Conservation (phyloP, 2,113 vertebrate genomes). For the Hucho hucho region DNA sequence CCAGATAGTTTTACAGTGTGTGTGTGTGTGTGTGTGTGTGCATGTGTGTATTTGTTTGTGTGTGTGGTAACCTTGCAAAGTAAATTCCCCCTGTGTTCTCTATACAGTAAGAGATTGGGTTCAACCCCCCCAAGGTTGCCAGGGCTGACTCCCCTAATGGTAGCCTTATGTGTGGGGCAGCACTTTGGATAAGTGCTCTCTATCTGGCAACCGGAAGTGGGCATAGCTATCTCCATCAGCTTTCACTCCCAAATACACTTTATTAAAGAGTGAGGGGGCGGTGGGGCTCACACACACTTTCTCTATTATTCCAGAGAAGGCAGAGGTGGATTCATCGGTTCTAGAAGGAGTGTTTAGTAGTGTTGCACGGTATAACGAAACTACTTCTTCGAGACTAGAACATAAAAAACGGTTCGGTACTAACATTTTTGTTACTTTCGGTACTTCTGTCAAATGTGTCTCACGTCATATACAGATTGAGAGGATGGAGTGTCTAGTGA, state of each 20-base stretch:
- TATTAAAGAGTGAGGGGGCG: constrained; percentile 17
- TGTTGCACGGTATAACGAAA: too few species aligned
- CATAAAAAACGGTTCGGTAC: too few species aligned
- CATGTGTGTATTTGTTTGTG: background rate
- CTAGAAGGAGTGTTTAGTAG: too few species aligned
- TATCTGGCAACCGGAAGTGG: constrained; percentile 20
- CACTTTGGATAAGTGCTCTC: constrained; percentile 47
- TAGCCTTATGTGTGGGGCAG: constrained; percentile 6
- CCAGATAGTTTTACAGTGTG: too few species aligned
- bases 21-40: too few species aligned
- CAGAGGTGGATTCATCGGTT: background rate
- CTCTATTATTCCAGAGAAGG: constrained; percentile 18
- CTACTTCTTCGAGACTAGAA: too few species aligned
- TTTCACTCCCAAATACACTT: constrained; percentile 19
- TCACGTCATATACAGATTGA: too few species aligned
- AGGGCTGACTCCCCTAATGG: constrained; percentile 15
- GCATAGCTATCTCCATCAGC: too few species aligned
- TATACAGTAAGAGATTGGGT: constrained; percentile 22
- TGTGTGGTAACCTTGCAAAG: background rate
- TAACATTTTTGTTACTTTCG: too few species aligned
- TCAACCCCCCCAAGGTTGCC: constrained; percentile 17
- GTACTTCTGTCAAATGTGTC: too few species aligned
- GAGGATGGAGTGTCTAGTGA: too few species aligned
- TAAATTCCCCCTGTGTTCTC: background rate
- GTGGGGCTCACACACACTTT: constrained; percentile 3